Percentiles rank a stretch among this genome's conserved stretches.
Conservation (phyloP, 1,140 invertebrate genomes). For the Bradynema listronoti region DNA sequence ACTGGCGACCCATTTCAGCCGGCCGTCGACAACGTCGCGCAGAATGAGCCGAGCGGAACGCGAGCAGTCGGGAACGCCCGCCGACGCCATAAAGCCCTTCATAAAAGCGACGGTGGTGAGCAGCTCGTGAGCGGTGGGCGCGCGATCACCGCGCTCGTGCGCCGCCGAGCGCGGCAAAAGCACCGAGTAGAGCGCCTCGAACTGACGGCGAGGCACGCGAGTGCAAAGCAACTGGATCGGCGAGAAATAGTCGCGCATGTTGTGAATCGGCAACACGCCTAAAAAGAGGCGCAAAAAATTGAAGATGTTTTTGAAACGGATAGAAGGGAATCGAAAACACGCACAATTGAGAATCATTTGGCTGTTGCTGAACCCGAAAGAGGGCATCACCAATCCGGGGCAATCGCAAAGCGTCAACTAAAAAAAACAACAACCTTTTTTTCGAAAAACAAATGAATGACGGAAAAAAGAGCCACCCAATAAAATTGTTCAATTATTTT, state of each 20-base stretch:
- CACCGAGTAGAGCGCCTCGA: conserved; percentile 76
- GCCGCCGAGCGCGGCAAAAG: conserved; percentile 69
- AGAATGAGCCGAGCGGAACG: conserved; percentile 78
- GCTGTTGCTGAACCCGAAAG: conserved; percentile 81
- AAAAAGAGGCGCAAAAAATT: conserved; percentile 15
- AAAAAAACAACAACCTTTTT: conserved; percentile 44
- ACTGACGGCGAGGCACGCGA: conserved; percentile 67
- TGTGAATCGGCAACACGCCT: conserved; percentile 87
- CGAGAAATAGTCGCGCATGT: conserved; percentile 76
- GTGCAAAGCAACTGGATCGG: conserved; percentile 68
- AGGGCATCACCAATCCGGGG: conserved; percentile 93
- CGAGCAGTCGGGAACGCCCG: conserved; percentile 81
- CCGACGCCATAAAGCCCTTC: conserved; percentile 70
- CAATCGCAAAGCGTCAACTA: conserved; percentile 85
- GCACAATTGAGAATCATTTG: conserved; percentile 82
- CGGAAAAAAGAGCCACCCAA: too few relatives aligned
- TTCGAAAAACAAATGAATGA: background rate
- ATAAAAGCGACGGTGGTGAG: conserved; percentile 74
- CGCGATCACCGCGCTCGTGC: conserved; percentile 63
- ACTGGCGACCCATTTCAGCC: conserved; percentile 73
- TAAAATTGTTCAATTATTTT: background rate
- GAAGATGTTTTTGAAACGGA: background rate
- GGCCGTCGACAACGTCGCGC: conserved; percentile 87
- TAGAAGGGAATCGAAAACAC: background rate
- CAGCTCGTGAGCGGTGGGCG: conserved; percentile 73